phyloP scores from a whole-genome alignment of 2,797 vertebrate species.

The Emys orbicularis region DNA sequence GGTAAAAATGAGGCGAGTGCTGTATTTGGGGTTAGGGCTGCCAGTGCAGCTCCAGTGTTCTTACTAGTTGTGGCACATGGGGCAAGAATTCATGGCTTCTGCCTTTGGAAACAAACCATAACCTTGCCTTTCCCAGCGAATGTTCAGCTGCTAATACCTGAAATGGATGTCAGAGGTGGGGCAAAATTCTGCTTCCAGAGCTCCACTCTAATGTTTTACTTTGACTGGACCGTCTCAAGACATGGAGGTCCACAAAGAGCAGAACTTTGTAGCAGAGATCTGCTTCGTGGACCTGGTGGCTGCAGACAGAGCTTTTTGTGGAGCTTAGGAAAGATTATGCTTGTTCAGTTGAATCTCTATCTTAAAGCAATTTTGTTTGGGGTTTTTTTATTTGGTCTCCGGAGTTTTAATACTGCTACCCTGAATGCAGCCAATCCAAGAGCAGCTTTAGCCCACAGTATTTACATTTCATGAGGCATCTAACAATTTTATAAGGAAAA shows the following conservation, averaged over 20 bases:
- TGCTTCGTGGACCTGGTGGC: not conserved
- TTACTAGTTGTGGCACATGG: not conserved
- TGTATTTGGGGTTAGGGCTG: not conserved
- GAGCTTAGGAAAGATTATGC: not conserved
- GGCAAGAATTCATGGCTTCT: not conserved
- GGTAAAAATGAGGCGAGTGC: not conserved
- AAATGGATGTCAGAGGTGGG: not conserved
- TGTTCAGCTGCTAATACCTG: not conserved
- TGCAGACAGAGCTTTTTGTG: not conserved
- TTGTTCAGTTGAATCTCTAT: accelerated
- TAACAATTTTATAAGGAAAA: conserved; percentile 29
- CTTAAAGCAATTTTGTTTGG: not conserved
- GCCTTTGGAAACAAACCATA: not conserved
- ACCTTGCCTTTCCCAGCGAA: not conserved
- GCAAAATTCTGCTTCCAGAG: not conserved
- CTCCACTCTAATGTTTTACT: not conserved
- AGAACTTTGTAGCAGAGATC: not conserved
- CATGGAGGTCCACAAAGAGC: accelerated
- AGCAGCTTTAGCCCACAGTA: not conserved
- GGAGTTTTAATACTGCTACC: not conserved
- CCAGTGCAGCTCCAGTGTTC: not conserved
- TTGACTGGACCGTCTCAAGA: not conserved
- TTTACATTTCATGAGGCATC: not conserved
- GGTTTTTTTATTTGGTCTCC: not conserved
- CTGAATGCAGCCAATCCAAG: not conserved